phyloP scores from a whole-genome alignment of 2,888 invertebrate genomes.

The Epinotia brunnichana region DNA sequence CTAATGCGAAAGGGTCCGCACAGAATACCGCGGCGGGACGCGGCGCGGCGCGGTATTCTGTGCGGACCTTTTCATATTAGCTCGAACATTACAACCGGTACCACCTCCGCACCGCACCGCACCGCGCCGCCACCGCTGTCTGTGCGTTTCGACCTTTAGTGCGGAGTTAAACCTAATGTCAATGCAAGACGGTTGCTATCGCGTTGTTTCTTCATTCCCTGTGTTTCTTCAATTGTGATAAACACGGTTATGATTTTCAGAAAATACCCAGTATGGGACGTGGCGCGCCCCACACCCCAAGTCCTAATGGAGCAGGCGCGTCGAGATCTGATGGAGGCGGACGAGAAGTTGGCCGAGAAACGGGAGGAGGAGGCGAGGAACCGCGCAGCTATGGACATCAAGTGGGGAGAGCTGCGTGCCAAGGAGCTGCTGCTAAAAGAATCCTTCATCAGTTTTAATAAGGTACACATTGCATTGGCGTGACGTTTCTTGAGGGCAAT shows the following conservation, averaged over 20 bases:
- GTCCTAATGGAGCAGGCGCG: conserved; percentile 82
- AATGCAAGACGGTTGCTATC: no score
- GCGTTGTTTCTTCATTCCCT: no score
- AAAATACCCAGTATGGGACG: conserved; percentile 86
- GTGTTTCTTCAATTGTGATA: no score
- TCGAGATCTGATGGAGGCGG: conserved; percentile 79
- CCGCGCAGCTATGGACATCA: conserved; percentile 74
- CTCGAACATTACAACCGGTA: no score
- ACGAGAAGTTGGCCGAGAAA: conserved; percentile 75
- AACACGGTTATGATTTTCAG: conserved; percentile 58
- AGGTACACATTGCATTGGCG: conserved; percentile 59
- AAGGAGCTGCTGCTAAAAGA: conserved; percentile 82
- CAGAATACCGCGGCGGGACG: no score
- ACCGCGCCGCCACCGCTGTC: no score
- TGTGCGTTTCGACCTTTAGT: no score
- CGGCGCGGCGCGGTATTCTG: no score
- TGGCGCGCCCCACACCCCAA: conserved; percentile 81
- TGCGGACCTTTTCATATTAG: no score
- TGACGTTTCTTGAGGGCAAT: not conserved
- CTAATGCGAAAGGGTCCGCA: no score
- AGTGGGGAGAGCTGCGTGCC: conserved; percentile 82
- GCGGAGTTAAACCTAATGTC: no score
- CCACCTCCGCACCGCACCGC: no score
- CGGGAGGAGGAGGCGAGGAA: conserved; percentile 70
- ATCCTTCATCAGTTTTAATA: conserved; percentile 85